Conservation (phyloP, 2,797 vertebrate species). For the Pempheris klunzingeri region DNA sequence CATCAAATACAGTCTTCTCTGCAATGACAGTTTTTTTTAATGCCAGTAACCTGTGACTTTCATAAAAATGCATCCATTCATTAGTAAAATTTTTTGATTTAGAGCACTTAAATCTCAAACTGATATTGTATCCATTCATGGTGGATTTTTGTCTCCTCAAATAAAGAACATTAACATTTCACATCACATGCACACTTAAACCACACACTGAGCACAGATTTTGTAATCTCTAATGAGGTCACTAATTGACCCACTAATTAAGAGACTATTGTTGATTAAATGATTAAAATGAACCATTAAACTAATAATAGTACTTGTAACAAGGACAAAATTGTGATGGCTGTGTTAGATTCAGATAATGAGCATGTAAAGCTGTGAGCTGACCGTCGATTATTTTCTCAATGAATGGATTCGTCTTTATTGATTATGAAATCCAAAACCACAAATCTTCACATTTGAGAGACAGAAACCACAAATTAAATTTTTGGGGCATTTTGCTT, state of each 20-base stretch:
- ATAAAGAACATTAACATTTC: slow-evolving; percentile 3
- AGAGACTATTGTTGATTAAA: neutral
- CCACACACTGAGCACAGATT: neutral
- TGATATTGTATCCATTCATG: neutral
- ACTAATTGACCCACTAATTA: neutral
- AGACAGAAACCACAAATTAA: neutral
- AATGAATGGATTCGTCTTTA: neutral
- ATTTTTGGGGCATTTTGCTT: neutral
- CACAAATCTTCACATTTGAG: neutral
- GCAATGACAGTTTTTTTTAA: too few species aligned
- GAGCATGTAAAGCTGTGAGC: neutral
- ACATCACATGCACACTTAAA: neutral
- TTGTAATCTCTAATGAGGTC: slow-evolving; percentile 3
- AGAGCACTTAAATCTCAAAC: neutral
- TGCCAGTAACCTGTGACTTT: too few species aligned
- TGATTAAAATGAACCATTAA: slow-evolving; percentile 3
- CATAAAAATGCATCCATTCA: neutral
- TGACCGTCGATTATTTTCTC: neutral
- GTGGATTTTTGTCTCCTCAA: neutral
- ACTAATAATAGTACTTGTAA: neutral
- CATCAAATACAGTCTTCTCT: neutral
- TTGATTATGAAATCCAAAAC: neutral
- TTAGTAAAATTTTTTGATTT: neutral
- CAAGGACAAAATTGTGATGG: neutral
- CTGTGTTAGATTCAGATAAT: slow-evolving; percentile 10